Evolutionary conservation across 2,797 vertebrate species (phyloP), one percentile per base, ranked within the genome.

Genomic region (Sarcoramphus papa): DNA sequence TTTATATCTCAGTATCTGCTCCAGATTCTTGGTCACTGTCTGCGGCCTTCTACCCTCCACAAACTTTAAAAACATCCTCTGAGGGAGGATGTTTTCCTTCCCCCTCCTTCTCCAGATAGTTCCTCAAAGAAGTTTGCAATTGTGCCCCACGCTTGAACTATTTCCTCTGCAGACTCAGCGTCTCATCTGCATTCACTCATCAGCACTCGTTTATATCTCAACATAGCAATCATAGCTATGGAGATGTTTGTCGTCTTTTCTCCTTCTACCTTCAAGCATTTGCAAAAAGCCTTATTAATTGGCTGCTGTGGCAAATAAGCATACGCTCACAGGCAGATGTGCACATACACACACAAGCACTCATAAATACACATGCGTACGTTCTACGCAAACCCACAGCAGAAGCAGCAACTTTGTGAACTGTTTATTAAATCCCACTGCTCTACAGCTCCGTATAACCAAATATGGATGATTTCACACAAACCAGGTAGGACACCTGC

Each of bases 171-270:
- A 70, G 64, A 79, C 59, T 80, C 82, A 82, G 84, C 33, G 1
- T 65, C 83, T 94, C 79, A 68, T 87, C 90, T 90, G 64, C 60
- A 77, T 79, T 75, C 86, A 57, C 72, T 93, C 90, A 82, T 94
- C 91, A 95, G 63, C 25, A 45, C 82, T 95, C 88, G 41, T 85
- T 92, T 88, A 37, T 70, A 95, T 57, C 93, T 80, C 90, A 93
- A 95, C 96, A 94, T 21, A 92, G 70, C 53, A 89, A 74, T 90
- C 96, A 92, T 18, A 93, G 60, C 79, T 88, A 72, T 37, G 73
- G 93, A 95, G 91, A 96, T 54, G 45, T 79, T 64, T 60, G 76
- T 69, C 47, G 10, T 83, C 86, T 90, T 85, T 83, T 56, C 19
- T 74, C 76, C 69, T 91, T 83, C 73, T 78, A 87, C 67, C 75